Conservation (phyloP, 2,797 vertebrate species). For the Darevskia mixta region DNA sequence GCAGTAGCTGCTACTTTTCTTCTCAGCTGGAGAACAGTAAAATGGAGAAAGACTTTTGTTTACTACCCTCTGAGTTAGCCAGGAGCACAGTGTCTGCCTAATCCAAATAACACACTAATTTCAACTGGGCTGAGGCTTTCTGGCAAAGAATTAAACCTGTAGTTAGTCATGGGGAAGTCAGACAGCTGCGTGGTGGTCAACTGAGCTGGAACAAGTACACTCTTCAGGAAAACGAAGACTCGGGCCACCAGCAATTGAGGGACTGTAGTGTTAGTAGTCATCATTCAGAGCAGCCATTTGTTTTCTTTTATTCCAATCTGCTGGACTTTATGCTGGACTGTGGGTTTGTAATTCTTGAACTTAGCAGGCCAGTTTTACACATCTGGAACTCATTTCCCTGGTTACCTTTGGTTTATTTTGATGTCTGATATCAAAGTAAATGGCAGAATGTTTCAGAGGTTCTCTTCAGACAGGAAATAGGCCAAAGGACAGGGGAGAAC, state of each 20-base stretch:
- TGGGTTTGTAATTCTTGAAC: neutral
- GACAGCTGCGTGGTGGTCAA: neutral
- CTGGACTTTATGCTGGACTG: neutral
- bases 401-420: neutral
- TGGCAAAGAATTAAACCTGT: neutral
- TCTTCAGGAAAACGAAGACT: neutral
- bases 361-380: neutral
- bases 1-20: neutral
- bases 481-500: neutral
- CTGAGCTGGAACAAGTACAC: neutral
- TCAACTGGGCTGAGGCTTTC: neutral
- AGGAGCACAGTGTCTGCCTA: neutral
- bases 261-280: neutral
- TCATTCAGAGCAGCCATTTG: neutral
- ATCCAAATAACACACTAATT: neutral
- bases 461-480: slow-evolving; percentile 23
- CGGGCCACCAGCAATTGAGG: too few relatives aligned
- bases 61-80: neutral
- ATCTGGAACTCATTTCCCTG: neutral
- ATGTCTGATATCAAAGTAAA: slow-evolving; percentile 20
- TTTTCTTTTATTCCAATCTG: neutral
- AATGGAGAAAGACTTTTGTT: neutral
- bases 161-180: neutral
- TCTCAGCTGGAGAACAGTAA: neutral
- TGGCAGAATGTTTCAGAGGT: neutral